These are phyloP conservation scores for Deilephila porcellus DNA, from an alignment of 2,888 invertebrate species.

Conservation along the genomic window DNA sequence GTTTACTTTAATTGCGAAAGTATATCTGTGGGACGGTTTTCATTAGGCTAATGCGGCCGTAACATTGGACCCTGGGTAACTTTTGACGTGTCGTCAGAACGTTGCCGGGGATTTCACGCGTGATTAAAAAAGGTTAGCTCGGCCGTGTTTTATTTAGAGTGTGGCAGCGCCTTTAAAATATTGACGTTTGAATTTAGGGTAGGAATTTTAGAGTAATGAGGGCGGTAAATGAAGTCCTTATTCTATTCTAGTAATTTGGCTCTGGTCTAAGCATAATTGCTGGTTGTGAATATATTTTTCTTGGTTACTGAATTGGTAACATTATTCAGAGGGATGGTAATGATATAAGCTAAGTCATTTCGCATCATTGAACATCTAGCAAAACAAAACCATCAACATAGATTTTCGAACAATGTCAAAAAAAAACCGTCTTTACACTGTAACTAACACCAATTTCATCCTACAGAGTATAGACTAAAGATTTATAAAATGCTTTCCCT, in stretches of 20 bases:
- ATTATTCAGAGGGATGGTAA: no score
- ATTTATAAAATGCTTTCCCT: neutral
- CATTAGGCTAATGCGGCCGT: constrained; percentile 62
- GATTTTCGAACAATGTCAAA: no score
- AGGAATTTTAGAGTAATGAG: neutral
- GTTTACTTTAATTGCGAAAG: constrained; percentile 69
- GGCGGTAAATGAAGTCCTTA: no score
- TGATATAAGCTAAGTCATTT: no score
- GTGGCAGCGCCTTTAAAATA: neutral
- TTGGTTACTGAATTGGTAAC: no score
- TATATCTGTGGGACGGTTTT: constrained; percentile 63
- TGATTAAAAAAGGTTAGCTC: constrained; percentile 47
- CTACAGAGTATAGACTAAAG: neutral
- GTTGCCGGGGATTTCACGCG: constrained; percentile 36
- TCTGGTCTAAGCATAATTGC: no score
- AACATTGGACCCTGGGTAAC: constrained; percentile 34
- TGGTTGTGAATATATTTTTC: no score
- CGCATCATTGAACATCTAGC: no score
- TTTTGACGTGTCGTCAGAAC: constrained; percentile 33
- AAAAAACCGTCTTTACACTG: no score
- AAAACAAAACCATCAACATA: no score
- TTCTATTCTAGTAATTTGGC: no score
- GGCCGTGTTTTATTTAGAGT: constrained; percentile 34
- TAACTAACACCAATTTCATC: no score
- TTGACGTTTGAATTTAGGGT: neutral